phyloP scores from a whole-genome alignment of 2,797 vertebrate species.

The Prionace glauca region DNA sequence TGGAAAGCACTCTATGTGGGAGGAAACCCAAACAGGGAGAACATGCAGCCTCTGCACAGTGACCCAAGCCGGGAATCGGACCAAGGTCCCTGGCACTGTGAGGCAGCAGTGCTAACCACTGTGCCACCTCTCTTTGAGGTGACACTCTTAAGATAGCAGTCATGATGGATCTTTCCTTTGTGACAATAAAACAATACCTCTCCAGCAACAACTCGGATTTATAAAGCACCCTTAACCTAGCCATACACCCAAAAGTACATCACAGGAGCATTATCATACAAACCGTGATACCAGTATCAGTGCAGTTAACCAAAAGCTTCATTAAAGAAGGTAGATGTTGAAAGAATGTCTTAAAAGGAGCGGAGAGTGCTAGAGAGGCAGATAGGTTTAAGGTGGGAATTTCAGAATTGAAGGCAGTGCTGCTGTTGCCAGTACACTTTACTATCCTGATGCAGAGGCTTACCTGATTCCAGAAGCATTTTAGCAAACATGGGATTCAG shows the following conservation, averaged over 20 bases:
- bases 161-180: neutral
- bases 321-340: neutral
- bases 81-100: too few species aligned
- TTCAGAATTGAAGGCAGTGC: neutral
- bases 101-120: too few species aligned
- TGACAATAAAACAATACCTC: neutral
- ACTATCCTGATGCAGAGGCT: slow-evolving; percentile 14
- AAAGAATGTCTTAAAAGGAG: neutral
- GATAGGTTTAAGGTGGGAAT: neutral
- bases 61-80: too few species aligned
- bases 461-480: slow-evolving; percentile 93
- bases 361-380: neutral
- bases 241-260: neutral
- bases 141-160: neutral
- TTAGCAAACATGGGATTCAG: slow-evolving; percentile 98
- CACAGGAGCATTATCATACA: neutral
- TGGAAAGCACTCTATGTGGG: too few species aligned
- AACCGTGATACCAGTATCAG: neutral
- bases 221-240: neutral
- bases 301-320: neutral
- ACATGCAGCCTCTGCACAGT: too few species aligned
- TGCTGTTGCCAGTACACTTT: neutral
- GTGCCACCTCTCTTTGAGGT: too few species aligned
- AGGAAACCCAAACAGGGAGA: too few species aligned
- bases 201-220: too few species aligned